Base-by-base conservation (phyloP, 1,140 invertebrate genomes). In the Ladona fulva region DNA sequence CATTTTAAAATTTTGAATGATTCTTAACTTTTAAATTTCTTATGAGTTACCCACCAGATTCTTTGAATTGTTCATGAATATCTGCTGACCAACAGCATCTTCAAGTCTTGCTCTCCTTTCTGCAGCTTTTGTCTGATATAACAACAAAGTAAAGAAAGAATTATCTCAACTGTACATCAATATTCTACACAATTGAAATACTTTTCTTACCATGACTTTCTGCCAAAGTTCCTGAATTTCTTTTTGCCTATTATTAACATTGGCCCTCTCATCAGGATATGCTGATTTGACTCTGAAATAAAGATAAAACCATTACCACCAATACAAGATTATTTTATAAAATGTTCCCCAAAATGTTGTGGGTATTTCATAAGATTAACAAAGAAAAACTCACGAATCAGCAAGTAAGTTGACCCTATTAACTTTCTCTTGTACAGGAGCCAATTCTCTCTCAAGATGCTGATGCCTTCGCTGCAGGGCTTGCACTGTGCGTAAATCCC, bases 71-170 rank as follows among this genome's bases (percentile, higher is more conserved):
- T 94, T 95, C 81, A 94, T 94, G 84, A 99, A 99, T 80, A 98
- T 95, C 84, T 98, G 95, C 81, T 95, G 92, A 0, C 97, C 97
- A 12, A 98, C 95, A 16, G 96, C 95, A 83, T 95, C 94, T 84
- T 98, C 95, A 12, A 99, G 88, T 77, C 94, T 85, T 0, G 90
- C 90, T 79, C 94, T 87, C 24, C 95, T 86, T 76, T 96, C 92
- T 14, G 89, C 88, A 0, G 96, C 95, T 82, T 96, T 95, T 5
- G 90, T 90, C 84, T 94, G 89, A 42, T 82, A 79, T 66, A 78
- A 66, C 42, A 77, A 78, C 78, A 73, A 25, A 78, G 79, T 22
- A 74, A 76, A 75, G 42, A 74, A 14, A 75, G 1, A 44, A 74
- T 76, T n/a, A 74, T n/a, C n/a, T n/a, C 24, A 75, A 44, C 3